A percentile compares a stretch with the other conserved stretches of the same genome.
phyloP scores from a whole-genome alignment of 1,140 invertebrate genomes.

The Drosophila kohkoa region DNA sequence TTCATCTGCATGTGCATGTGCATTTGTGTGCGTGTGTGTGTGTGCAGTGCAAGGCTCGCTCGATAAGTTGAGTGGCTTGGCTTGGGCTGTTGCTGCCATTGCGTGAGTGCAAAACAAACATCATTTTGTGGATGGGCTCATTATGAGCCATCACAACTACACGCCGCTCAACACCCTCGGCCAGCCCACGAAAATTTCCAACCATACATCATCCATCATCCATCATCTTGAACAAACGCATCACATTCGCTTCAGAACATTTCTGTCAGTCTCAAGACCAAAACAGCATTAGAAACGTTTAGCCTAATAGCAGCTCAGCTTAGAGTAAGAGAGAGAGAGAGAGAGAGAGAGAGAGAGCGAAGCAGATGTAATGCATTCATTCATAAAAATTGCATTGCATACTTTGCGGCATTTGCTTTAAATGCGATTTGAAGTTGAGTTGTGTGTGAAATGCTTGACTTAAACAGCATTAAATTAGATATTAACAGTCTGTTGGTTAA shows the following conservation, averaged over 20 bases:
- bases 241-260: neutral
- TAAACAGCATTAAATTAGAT: neutral
- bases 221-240: slow-evolving; percentile 22
- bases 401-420: slow-evolving; percentile 6
- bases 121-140: slow-evolving; percentile 58
- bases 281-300: slow-evolving; percentile 1
- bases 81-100: slow-evolving; percentile 38
- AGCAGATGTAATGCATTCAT: neutral
- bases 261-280: neutral
- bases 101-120: slow-evolving; percentile 73
- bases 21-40: slow-evolving; percentile 13
- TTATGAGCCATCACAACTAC: slow-evolving; percentile 22
- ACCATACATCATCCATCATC: slow-evolving; percentile 31
- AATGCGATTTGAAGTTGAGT: neutral
- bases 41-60: slow-evolving; percentile 49
- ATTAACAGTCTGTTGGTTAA: neutral
- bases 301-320: neutral
- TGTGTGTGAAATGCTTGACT: neutral
- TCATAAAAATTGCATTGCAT: slow-evolving; percentile 24
- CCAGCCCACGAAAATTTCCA: slow-evolving; percentile 1
- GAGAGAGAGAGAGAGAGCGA: neutral
- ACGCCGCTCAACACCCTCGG: neutral
- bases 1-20: slow-evolving; percentile 32
- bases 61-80: slow-evolving; percentile 66
- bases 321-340: neutral